A percentile compares a stretch with the other conserved stretches of the same genome.
phyloP scores from a whole-genome alignment of 2,797 vertebrate genomes.

The Carduelis carduelis region DNA sequence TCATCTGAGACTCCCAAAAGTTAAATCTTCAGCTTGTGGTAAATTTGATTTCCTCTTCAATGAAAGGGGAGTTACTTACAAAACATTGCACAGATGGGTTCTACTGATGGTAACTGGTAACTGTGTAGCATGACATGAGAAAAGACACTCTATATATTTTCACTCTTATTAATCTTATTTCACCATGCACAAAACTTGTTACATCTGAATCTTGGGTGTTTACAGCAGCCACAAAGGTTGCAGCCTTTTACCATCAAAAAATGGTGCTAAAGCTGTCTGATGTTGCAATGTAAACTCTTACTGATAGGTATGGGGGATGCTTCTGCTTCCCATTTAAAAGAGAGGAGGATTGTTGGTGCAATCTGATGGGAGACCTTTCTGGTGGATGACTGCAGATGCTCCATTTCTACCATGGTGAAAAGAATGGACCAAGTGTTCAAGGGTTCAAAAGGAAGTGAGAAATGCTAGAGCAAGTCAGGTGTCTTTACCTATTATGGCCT shows the following conservation, averaged over 20 bases:
- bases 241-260: neutral
- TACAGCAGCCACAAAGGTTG: neutral
- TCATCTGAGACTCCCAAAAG: neutral
- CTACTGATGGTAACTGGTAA: neutral
- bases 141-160: neutral
- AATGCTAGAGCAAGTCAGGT: fast-evolving
- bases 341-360: neutral
- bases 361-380: neutral
- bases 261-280: neutral
- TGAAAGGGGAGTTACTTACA: neutral
- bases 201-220: neutral
- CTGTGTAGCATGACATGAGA: neutral
- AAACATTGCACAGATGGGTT: neutral
- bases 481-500: neutral
- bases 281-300: neutral
- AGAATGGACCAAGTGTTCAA: neutral
- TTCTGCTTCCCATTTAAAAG: neutral
- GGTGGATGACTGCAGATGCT: neutral
- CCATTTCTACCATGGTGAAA: fast-evolving
- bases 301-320: too few species aligned
- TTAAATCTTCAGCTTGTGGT: neutral
- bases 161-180: neutral
- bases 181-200: neutral
- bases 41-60: neutral
- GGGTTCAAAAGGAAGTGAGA: neutral